phyloP scores from a whole-genome alignment of 1,140 invertebrate genomes.

The Penaeus indicus region DNA sequence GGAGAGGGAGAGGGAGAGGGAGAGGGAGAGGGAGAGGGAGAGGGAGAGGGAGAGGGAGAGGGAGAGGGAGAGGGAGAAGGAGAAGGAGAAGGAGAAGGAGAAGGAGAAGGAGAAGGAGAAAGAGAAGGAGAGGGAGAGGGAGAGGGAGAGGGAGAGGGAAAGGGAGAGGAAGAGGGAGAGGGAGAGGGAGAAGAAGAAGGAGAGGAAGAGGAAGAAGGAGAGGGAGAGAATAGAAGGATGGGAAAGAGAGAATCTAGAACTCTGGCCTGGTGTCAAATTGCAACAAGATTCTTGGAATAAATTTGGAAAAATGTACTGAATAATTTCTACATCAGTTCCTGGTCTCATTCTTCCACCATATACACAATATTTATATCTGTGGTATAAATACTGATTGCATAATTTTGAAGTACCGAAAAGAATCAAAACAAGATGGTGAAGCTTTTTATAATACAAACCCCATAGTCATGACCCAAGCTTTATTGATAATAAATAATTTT shows the following conservation, averaged over 20 bases:
- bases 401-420: no score
- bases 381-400: no score
- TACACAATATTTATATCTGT: no score
- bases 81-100: not conserved
- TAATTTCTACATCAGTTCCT: no score
- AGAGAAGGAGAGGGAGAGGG: not conserved
- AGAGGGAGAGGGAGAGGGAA: not conserved
- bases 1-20: not conserved
- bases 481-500: no score
- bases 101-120: not conserved
- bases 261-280: not conserved
- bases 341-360: no score
- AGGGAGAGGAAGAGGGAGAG: not conserved
- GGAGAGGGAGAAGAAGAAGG: not conserved
- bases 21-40: slow-evolving; percentile 1
- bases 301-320: not conserved
- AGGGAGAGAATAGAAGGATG: not conserved
- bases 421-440: no score
- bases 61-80: not conserved
- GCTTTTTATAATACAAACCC: no score
- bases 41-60: not conserved
- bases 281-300: not conserved
- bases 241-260: not conserved
- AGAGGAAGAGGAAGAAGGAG: not conserved
- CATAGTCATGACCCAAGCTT: no score